phyloP scores from a whole-genome alignment of 1,140 invertebrate genomes.

The Tribolium castaneum region DNA sequence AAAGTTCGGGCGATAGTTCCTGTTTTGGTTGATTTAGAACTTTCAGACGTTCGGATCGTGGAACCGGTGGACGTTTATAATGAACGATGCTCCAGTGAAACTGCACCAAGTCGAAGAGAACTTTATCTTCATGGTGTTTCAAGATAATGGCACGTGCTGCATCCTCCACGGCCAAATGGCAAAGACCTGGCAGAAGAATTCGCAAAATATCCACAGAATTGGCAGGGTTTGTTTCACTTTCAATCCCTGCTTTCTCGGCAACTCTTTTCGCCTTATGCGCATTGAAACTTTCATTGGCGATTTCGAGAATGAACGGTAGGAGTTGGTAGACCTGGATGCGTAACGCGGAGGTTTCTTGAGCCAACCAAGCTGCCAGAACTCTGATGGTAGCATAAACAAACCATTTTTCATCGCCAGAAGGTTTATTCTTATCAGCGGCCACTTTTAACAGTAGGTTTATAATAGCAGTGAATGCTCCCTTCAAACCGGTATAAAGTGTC shows the following conservation, averaged over 20 bases:
- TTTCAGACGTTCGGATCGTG: slow-evolving; percentile 80
- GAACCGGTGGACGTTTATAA: slow-evolving; percentile 84
- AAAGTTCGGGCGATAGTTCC: slow-evolving; percentile 75
- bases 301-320: slow-evolving; percentile 80
- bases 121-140: slow-evolving; percentile 81
- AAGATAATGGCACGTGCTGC: slow-evolving; percentile 84
- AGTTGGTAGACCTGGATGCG: slow-evolving; percentile 83
- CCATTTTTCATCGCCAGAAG: slow-evolving; percentile 72
- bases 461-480: slow-evolving; percentile 88
- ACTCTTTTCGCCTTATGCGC: slow-evolving; percentile 72
- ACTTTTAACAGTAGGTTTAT: slow-evolving; percentile 79
- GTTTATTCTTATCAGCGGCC: slow-evolving; percentile 76
- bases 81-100: slow-evolving; percentile 90
- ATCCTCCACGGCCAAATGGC: slow-evolving; percentile 91
- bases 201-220: slow-evolving; percentile 78
- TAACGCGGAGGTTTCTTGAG: slow-evolving; percentile 92
- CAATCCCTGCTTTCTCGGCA: slow-evolving; percentile 72
- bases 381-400: slow-evolving; percentile 86
- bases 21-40: slow-evolving; percentile 78
- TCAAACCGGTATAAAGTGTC: slow-evolving; percentile 88
- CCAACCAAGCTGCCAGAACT: slow-evolving; percentile 87
- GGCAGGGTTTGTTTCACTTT: slow-evolving; percentile 69
- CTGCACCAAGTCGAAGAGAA: slow-evolving; percentile 81
- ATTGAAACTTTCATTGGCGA: slow-evolving; percentile 86
- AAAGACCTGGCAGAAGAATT: slow-evolving; percentile 86